Evolutionary conservation across 2,888 invertebrate species (phyloP).

Genomic region (Caenorhabditis sinica): DNA sequence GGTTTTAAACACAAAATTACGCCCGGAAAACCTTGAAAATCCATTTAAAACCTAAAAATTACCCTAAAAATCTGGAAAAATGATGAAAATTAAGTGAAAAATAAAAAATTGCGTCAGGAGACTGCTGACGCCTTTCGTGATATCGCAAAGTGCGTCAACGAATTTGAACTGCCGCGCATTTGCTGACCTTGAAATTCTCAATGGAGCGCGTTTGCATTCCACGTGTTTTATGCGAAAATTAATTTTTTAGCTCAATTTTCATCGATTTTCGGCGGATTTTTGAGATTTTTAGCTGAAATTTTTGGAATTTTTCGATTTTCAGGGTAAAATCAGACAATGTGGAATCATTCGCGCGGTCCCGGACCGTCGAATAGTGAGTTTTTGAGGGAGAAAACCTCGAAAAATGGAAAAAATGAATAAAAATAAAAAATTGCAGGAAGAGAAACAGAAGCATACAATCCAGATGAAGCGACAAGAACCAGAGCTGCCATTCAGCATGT

Average conservation of each 20-base stretch:
- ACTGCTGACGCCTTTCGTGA: conserved; percentile 6
- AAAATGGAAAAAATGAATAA: background rate
- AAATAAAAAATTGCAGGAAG: background rate
- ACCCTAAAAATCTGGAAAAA: too few relatives aligned
- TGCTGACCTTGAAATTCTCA: background rate
- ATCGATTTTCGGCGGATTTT: background rate
- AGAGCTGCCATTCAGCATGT: background rate
- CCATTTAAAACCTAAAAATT: background rate
- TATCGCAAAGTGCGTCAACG: conserved; percentile 18
- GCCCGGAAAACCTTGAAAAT: too few relatives aligned
- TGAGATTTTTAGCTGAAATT: background rate
- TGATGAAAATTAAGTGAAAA: conserved; percentile 5
- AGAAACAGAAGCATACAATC: too few relatives aligned
- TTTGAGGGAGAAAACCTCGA: background rate
- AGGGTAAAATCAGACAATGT: background rate
- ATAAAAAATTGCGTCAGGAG: conserved; percentile 1
- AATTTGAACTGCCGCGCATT: conserved; percentile 15
- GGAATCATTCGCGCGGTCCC: background rate
- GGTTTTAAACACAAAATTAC: too few relatives aligned
- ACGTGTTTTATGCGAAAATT: background rate
- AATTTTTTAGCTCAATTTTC: background rate
- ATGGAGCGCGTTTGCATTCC: conserved; percentile 25
- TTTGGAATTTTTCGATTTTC: background rate
- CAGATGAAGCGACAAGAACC: background rate
- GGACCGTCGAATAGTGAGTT: background rate